Conservation (phyloP, 1,140 invertebrate species). For the Mya arenaria region DNA sequence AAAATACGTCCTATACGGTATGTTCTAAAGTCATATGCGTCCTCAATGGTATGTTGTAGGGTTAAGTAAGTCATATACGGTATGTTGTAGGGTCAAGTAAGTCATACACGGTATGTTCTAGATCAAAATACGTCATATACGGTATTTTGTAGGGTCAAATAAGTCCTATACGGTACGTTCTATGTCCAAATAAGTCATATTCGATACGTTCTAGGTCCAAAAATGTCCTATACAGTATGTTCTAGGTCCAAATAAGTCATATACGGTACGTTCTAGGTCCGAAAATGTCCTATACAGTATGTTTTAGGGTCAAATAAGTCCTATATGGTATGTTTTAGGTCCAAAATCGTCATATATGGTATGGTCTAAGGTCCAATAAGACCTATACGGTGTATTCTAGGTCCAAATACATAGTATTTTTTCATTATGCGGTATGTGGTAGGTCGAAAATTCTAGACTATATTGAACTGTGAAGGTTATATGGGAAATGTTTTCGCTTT, state of each 20-base stretch:
- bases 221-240: not conserved
- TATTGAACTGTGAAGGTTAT: too few relatives aligned
- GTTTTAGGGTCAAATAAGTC: slow-evolving; percentile 90
- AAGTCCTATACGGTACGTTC: slow-evolving; percentile 7
- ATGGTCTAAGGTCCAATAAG: slow-evolving; percentile 90
- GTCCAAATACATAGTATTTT: too few relatives aligned
- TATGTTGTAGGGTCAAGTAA: not conserved
- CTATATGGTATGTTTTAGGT: slow-evolving; percentile 85
- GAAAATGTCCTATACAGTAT: slow-evolving; percentile 1
- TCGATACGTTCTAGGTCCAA: not conserved
- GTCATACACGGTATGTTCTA: not conserved
- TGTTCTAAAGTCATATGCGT: slow-evolving; percentile 55
- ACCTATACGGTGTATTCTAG: slow-evolving; percentile 89
- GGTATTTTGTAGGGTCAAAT: not conserved
- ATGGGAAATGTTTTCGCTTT: too few relatives aligned
- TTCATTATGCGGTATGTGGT: too few relatives aligned
- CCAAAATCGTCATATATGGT: not conserved
- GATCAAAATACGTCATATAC: not conserved
- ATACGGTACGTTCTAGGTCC: not conserved
- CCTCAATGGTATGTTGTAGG: not conserved
- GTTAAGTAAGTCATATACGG: not conserved
- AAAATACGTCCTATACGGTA: slow-evolving; percentile 93
- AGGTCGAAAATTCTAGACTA: too few relatives aligned
- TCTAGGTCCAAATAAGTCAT: slow-evolving; percentile 16
- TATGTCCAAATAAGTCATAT: not conserved